Conservation (phyloP, 64 coral and sea anemone species). For the Platygyra sinensis region DNA sequence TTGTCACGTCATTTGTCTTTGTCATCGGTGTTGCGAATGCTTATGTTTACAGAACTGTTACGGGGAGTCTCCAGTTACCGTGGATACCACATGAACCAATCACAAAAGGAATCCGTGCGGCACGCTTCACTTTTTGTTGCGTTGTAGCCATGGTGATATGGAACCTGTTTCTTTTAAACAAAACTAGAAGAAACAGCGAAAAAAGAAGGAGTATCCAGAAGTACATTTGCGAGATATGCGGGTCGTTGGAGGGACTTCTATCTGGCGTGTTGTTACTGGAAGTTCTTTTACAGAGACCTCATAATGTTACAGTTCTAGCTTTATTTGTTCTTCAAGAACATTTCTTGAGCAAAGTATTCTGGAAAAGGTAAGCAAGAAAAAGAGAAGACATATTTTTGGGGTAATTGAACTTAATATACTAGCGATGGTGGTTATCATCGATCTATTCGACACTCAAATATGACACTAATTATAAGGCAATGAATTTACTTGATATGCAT, state of each 20-base stretch:
- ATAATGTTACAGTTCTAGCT: slow-evolving; percentile 69
- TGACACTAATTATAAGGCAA: too few relatives aligned
- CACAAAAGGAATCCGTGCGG: slow-evolving; percentile 66
- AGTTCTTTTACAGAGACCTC: slow-evolving; percentile 70
- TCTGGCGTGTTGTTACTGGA: slow-evolving; percentile 60
- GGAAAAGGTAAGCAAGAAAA: slow-evolving; percentile 58
- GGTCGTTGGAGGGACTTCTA: slow-evolving; percentile 43
- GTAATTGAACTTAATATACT: too few relatives aligned
- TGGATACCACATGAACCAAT: slow-evolving; percentile 58
- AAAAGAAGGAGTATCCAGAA: slow-evolving; percentile 6
- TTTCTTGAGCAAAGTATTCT: slow-evolving; percentile 46
- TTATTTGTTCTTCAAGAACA: slow-evolving; percentile 79
- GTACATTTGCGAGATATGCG: slow-evolving; percentile 21
- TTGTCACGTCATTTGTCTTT: slow-evolving; percentile 42
- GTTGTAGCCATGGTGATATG: slow-evolving; percentile 43
- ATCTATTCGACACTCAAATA: too few relatives aligned
- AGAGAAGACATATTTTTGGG: too few relatives aligned
- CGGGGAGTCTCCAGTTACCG: slow-evolving; percentile 73
- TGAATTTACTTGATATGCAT: too few relatives aligned
- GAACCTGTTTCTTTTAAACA: slow-evolving; percentile 30
- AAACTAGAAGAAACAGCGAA: slow-evolving; percentile 6
- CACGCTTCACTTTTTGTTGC: slow-evolving; percentile 80
- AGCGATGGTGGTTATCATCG: too few relatives aligned
- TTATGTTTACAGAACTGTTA: slow-evolving; percentile 79
- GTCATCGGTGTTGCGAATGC: slow-evolving; percentile 40